Conservation (phyloP, 1,140 invertebrate genomes). For the Hetaerina americana region DNA sequence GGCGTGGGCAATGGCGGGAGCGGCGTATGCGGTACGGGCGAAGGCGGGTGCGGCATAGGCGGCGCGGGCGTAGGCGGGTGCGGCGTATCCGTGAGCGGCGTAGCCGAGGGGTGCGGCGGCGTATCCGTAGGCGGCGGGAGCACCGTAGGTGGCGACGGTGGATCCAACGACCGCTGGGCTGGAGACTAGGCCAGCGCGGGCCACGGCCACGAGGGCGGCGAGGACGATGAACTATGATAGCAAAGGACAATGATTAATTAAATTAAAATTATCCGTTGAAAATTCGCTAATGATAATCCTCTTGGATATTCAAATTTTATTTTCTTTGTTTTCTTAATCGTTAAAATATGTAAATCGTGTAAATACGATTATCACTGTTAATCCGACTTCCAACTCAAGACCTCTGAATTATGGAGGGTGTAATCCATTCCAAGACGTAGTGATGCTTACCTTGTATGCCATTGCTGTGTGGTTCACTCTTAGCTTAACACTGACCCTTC, state of each 20-base stretch:
- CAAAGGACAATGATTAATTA: neutral
- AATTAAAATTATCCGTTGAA: too few species aligned
- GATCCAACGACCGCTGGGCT: slow-evolving; percentile 14
- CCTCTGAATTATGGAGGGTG: too few species aligned
- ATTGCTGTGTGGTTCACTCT: neutral
- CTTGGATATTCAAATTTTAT: too few species aligned
- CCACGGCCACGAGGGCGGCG: slow-evolving; percentile 29
- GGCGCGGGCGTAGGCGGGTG: neutral
- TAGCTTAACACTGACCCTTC: neutral
- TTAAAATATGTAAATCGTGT: too few species aligned
- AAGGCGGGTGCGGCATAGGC: too few species aligned
- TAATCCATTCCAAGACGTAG: too few species aligned
- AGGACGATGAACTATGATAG: slow-evolving; percentile 30
- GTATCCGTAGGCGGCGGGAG: slow-evolving; percentile 10
- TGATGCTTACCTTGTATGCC: neutral
- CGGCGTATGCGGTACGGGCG: slow-evolving; percentile 19
- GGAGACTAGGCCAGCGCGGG: slow-evolving; percentile 27
- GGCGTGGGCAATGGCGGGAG: slow-evolving; percentile 8
- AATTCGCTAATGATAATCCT: too few species aligned
- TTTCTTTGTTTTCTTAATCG: too few species aligned
- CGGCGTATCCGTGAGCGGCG: neutral
- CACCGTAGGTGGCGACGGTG: slow-evolving; percentile 12
- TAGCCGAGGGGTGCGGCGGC: neutral
- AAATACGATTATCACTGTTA: too few species aligned
- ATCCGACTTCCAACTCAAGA: too few species aligned